A percentile compares a stretch with the other conserved stretches of the same genome.
These are phyloP conservation scores for Formica exsecta DNA, from an alignment of 1,140 invertebrate genomes.

Conservation along the genomic window DNA sequence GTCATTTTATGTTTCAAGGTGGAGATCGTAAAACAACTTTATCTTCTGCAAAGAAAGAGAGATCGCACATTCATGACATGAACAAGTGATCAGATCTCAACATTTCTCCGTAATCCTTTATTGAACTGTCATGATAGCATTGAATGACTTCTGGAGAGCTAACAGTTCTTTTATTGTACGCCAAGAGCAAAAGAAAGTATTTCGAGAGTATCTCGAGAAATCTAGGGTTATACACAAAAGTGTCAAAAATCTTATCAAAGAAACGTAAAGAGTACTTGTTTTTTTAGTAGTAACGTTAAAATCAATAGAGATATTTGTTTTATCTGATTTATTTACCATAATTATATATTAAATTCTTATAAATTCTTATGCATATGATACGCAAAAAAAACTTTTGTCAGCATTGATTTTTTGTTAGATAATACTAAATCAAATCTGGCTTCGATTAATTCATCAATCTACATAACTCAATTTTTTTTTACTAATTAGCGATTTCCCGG, in stretches of 20 bases:
- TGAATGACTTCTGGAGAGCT: not conserved
- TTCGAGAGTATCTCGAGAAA: not conserved
- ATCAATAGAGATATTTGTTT: too few species aligned
- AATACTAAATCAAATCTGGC: not conserved
- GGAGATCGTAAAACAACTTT: not conserved
- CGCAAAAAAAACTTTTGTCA: not conserved
- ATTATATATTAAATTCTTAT: conserved; percentile 1
- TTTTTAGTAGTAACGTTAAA: not conserved
- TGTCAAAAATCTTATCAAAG: not conserved
- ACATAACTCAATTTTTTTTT: conserved; percentile 16
- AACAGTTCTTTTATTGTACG: not conserved
- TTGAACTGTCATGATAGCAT: not conserved
- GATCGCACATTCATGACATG: conserved; percentile 13
- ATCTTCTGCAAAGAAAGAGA: conserved; percentile 11
- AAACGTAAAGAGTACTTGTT: not conserved
- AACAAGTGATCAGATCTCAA: conserved; percentile 16
- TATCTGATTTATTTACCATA: not conserved
- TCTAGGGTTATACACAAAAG: not conserved
- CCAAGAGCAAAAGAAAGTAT: not conserved
- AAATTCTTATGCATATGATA: not conserved
- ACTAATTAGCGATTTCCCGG: conserved; percentile 5
- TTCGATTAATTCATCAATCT: conserved; percentile 8
- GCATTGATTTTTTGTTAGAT: not conserved
- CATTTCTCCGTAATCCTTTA: not conserved
- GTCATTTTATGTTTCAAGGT: not conserved